Evolutionary conservation across 2,113 vertebrate species (phyloP).

Genomic region (Tringa solitaria): DNA sequence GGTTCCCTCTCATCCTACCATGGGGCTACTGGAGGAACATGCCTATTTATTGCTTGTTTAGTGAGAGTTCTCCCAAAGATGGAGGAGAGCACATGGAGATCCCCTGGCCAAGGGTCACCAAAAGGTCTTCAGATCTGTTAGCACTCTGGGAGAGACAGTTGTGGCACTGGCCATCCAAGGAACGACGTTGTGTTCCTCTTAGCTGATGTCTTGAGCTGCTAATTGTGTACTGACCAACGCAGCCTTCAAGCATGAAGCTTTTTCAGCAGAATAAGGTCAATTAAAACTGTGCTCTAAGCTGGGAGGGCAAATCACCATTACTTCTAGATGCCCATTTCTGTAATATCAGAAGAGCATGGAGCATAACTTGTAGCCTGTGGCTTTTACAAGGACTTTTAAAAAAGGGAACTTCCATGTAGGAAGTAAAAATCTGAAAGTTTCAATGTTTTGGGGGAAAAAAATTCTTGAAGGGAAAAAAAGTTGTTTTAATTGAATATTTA

Average conservation of each 20-base stretch:
- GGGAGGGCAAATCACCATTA: not conserved
- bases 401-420: not conserved
- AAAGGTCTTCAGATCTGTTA: not conserved
- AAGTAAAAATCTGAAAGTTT: not conserved
- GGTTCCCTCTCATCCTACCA: not conserved
- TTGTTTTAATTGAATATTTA: not conserved
- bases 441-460: not conserved
- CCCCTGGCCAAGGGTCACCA: not conserved
- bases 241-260: not conserved
- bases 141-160: not conserved
- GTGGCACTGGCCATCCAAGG: no score
- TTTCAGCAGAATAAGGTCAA: not conserved
- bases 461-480: not conserved
- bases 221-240: not conserved
- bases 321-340: not conserved
- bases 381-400: not conserved
- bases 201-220: not conserved
- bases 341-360: not conserved
- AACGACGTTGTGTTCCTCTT: not conserved
- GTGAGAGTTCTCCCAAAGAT: not conserved
- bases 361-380: not conserved
- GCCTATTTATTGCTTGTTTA: no score
- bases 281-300: not conserved
- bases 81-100: not conserved
- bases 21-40: not conserved